These are phyloP conservation scores for Urocynchramus pylzowi DNA, from an alignment of 2,113 vertebrate genomes.

Conservation along the genomic window DNA sequence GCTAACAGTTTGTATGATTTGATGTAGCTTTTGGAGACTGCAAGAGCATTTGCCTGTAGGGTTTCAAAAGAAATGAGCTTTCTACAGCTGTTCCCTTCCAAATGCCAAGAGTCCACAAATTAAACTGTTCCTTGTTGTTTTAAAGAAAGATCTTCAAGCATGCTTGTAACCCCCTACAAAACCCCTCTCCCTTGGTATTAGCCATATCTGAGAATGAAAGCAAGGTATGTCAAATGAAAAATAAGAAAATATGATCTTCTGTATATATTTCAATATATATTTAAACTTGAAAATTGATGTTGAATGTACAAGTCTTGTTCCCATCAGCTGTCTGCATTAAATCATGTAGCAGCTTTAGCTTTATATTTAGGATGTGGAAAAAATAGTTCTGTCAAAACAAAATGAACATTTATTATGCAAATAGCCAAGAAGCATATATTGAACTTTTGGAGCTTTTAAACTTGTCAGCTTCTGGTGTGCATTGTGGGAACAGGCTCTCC, in stretches of 20 bases:
- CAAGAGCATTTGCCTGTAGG: not conserved
- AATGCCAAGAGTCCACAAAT: not conserved
- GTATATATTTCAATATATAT: not conserved
- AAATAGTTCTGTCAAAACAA: not conserved
- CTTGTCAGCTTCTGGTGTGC: not conserved
- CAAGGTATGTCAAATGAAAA: not conserved
- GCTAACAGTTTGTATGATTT: not conserved
- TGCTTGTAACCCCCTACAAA: not conserved
- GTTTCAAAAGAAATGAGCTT: conserved; percentile 46
- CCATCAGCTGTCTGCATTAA: not conserved
- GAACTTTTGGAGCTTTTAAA: not conserved
- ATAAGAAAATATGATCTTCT: not conserved
- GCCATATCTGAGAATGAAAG: not conserved
- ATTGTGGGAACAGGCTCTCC: not conserved
- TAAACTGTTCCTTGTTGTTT: not conserved
- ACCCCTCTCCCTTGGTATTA: not conserved
- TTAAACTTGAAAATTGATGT: not conserved
- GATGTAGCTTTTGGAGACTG: conserved; percentile 1
- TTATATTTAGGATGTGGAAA: not conserved
- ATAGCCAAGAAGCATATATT: not conserved
- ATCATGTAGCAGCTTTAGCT: not conserved
- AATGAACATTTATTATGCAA: not conserved
- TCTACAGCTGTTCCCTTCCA: conserved; percentile 31
- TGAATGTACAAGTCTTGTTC: not conserved
- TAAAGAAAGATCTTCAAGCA: not conserved